Base-by-base conservation (phyloP, 2,797 vertebrate species). In the Brachyalestes nurse region DNA sequence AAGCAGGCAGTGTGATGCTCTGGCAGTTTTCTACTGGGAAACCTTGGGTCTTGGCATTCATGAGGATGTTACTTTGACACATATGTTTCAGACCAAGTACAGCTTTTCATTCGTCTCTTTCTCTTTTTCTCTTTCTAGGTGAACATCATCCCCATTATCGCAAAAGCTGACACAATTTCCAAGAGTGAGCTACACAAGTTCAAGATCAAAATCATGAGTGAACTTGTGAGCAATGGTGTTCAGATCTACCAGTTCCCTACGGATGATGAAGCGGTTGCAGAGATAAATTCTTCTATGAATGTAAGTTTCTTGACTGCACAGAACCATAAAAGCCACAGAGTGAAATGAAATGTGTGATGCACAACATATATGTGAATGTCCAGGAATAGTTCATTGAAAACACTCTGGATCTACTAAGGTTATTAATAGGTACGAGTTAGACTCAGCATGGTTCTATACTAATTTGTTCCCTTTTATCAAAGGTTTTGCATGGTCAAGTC, bases 171-270 rank as follows among this genome's bases (percentile, higher is more conserved):
- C 90, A 97, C 97, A 0, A 95, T 99, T 80, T 99, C 97, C 83
- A 99, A 96, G 90, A 97, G 93, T 0, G 98, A 99, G 81, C 87
- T 99, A 79, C 97, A 98, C 89, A 99, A 97, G 87, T 96, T 99
- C 84, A 99, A 99, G 92, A 98, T 97, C 79, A 99, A 98, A 93
- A 96, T 99, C 25, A 99, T 99, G 97, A 98, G 97, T 0, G 98
- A 99, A 90, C 92, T 99, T 90, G 97, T 98, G 86, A 99, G 97
- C 90, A 99, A 99, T 0, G 98, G 98, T 0, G 97, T 99, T 78
- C 98, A 99, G 93, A 97, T 99, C 85, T 99, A 99, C 83, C 97
- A 99, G 93, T 99, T 99, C 87, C 98, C 98, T 51, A 99, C 97
- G 0, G 97, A 99, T 0, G 97, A 99, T 0, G 98, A 98, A 83